A percentile compares a stretch with the other conserved stretches of the same genome.
Evolutionary conservation across 2,797 vertebrate genomes (phyloP).

Genomic region (Prionace glauca): DNA sequence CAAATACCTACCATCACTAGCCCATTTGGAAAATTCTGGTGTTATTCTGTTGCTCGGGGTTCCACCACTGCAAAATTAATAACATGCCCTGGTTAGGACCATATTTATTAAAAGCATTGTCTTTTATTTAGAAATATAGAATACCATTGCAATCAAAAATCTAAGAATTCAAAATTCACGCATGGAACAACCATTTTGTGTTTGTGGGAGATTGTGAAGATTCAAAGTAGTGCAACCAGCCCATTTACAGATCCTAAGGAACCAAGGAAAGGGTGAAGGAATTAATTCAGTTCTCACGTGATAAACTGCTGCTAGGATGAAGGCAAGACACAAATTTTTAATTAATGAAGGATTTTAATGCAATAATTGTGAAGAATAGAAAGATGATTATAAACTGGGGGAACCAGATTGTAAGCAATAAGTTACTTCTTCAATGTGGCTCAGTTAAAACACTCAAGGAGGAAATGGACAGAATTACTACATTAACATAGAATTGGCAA

Average conservation of each 20-base stretch:
- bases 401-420: background rate
- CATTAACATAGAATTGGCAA: background rate
- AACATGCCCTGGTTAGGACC: constrained; percentile 40
- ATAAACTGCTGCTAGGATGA: background rate
- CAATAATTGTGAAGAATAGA: background rate
- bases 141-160: background rate
- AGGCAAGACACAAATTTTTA: background rate
- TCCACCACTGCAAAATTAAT: constrained; percentile 68
- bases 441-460: background rate
- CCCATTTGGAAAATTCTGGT: constrained; percentile 96
- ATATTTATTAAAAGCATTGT: background rate
- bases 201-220: background rate
- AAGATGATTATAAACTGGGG: background rate
- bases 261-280: background rate
- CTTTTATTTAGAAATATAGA: background rate
- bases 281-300: background rate
- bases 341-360: no score
- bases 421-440: background rate
- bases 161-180: background rate
- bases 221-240: background rate
- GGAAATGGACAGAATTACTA: background rate
- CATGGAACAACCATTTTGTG: background rate
- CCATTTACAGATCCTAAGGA: background rate
- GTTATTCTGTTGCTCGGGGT: constrained; percentile 95
- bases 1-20: constrained; percentile 79